Evolutionary conservation across 2,888 invertebrate species (phyloP).

Genomic region (Oligia latruncula): DNA sequence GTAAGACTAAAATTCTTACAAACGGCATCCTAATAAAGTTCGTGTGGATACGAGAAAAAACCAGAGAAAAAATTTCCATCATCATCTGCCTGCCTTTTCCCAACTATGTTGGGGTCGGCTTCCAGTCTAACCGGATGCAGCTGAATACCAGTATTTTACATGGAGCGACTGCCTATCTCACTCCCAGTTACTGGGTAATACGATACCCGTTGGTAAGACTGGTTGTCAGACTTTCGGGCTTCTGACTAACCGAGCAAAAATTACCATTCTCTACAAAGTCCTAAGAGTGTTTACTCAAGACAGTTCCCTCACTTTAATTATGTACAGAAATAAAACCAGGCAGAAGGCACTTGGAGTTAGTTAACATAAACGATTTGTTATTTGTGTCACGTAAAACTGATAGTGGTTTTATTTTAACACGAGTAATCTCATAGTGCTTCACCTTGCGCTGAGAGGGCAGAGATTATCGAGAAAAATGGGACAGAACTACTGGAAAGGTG

Average conservation of each 20-base stretch:
- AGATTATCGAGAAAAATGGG: constrained; percentile 32
- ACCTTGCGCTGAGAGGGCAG: constrained; percentile 63
- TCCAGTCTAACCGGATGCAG: too few species aligned
- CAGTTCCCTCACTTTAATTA: constrained; percentile 19
- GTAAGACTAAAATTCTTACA: too few species aligned
- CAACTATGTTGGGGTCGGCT: too few species aligned
- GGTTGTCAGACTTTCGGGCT: too few species aligned
- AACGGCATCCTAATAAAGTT: neutral
- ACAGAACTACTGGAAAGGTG: neutral
- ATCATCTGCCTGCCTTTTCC: too few species aligned
- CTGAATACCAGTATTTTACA: too few species aligned
- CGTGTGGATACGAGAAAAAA: neutral
- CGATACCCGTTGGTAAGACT: too few species aligned
- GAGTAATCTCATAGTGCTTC: constrained; percentile 68
- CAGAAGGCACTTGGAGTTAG: constrained; percentile 32
- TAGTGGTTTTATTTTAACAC: constrained; percentile 68
- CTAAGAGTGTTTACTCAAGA: constrained; percentile 13
- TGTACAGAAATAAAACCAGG: constrained; percentile 32
- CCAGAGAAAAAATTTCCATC: neutral
- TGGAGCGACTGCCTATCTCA: too few species aligned
- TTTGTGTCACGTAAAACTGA: constrained; percentile 65
- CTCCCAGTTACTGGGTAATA: too few species aligned
- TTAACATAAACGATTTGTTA: constrained; percentile 55
- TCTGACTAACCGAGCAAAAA: constrained; percentile 2
- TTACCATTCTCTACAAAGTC: neutral